Conservation (phyloP, 2,888 invertebrate genomes). For the Trachelus iudaicus region DNA sequence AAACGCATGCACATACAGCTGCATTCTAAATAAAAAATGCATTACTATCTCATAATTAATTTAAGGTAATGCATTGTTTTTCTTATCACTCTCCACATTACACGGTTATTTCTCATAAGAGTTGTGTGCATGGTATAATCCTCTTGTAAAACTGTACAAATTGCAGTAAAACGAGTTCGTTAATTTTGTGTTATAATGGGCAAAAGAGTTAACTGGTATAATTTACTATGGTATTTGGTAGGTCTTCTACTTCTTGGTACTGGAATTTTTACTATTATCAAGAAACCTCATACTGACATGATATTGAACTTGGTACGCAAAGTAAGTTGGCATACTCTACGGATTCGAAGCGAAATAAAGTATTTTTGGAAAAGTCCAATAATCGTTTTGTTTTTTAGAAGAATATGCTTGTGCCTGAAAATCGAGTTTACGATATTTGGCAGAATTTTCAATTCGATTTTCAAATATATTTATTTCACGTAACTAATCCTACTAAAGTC, state of each 20-base stretch:
- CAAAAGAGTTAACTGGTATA: conserved; percentile 14
- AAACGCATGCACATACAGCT: background rate
- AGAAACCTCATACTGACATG: conserved; percentile 14
- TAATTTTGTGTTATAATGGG: conserved; percentile 1
- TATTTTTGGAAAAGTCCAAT: background rate
- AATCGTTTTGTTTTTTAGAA: background rate
- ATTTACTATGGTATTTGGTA: conserved; percentile 16
- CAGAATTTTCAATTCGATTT: conserved; percentile 52
- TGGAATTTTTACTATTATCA: conserved; percentile 14
- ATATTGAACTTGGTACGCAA: conserved; percentile 6
- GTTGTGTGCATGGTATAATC: background rate
- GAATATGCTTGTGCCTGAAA: background rate
- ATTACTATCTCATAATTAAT: background rate
- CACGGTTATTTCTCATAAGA: background rate
- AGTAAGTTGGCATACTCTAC: background rate
- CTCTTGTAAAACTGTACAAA: conserved; percentile 7
- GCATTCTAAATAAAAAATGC: background rate
- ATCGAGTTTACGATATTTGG: conserved; percentile 67
- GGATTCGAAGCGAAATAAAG: background rate
- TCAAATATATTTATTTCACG: conserved; percentile 62
- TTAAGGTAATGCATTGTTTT: background rate
- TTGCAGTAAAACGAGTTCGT: background rate
- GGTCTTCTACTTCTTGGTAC: conserved; percentile 16
- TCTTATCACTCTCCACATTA: background rate
- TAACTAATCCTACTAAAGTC: conserved; percentile 71